A percentile compares a stretch with the other conserved stretches of the same genome.
phyloP scores from a whole-genome alignment of 2,888 invertebrate genomes.

The Thymelicus sylvestris region DNA sequence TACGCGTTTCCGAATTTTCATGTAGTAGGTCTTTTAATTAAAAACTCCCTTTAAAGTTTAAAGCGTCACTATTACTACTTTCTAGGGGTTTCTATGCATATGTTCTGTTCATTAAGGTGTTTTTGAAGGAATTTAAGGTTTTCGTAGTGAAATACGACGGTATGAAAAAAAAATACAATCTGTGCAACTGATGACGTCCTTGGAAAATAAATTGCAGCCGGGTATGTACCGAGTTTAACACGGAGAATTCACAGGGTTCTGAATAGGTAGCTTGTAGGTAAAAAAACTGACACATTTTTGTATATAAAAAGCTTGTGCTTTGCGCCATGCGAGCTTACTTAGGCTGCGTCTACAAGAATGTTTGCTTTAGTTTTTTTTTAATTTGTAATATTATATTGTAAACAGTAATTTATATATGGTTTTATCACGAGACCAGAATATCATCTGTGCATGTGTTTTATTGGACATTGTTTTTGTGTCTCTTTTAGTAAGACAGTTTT shows the following conservation, averaged over 20 bases:
- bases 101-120: slow-evolving; percentile 20
- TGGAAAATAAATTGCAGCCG: slow-evolving; percentile 23
- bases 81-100: not conserved
- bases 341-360: slow-evolving; percentile 3
- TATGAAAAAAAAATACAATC: slow-evolving; percentile 18
- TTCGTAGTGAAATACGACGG: slow-evolving; percentile 4
- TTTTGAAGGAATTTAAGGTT: slow-evolving; percentile 16
- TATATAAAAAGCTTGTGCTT: slow-evolving; percentile 19
- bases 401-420: too few species aligned
- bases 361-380: not conserved
- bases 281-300: slow-evolving; percentile 27
- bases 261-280: slow-evolving; percentile 29
- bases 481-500: too few species aligned
- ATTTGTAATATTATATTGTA: not conserved
- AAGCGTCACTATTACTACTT: not conserved
- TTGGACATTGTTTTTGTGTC: too few species aligned
- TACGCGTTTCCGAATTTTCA: slow-evolving; percentile 16
- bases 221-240: slow-evolving; percentile 13
- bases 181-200: slow-evolving; percentile 27
- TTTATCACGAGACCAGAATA: too few species aligned
- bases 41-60: slow-evolving; percentile 7
- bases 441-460: too few species aligned
- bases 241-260: slow-evolving; percentile 9
- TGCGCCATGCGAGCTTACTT: slow-evolving; percentile 3
- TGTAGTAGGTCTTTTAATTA: slow-evolving; percentile 11